Conservation (phyloP, 2,888 invertebrate genomes). For the Drosophila flavopinicola region DNA sequence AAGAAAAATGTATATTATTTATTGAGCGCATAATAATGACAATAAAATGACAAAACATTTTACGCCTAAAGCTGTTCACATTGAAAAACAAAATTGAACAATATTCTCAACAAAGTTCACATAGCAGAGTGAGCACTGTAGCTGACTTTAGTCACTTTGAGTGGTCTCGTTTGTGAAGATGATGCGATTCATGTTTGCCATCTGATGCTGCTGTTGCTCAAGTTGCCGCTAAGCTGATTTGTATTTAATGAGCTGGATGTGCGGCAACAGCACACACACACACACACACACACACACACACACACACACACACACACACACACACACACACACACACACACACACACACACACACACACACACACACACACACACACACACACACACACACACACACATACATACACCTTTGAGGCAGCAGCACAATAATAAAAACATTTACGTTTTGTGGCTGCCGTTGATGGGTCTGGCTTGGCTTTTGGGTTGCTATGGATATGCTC, state of each 20-base stretch:
- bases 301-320: conserved; percentile 9
- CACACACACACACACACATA: conserved; percentile 4
- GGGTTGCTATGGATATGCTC: conserved; percentile 9
- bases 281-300: conserved; percentile 18
- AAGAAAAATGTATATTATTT: no score
- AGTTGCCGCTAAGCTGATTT: conserved; percentile 71
- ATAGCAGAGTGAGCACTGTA: no score
- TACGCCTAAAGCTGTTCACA: no score
- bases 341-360: conserved; percentile 13
- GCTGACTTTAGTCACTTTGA: conserved; percentile 4
- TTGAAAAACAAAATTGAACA: no score
- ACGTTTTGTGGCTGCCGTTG: conserved; percentile 28
- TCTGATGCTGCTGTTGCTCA: conserved; percentile 39
- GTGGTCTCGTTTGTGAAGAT: conserved; percentile 4
- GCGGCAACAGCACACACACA: conserved; percentile 32
- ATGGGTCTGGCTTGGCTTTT: conserved; percentile 11
- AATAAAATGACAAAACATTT: no score
- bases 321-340: conserved; percentile 3
- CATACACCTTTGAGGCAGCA: conserved; percentile 34
- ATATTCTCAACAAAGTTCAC: no score
- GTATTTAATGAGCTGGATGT: conserved; percentile 75
- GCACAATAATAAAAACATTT: conserved; percentile 67
- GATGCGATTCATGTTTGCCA: conserved; percentile 34
- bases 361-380: conserved; percentile 3
- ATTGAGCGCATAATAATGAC: no score